Evolutionary conservation across 2,797 vertebrate species (phyloP).

Genomic region (Acanthurus tractus): DNA sequence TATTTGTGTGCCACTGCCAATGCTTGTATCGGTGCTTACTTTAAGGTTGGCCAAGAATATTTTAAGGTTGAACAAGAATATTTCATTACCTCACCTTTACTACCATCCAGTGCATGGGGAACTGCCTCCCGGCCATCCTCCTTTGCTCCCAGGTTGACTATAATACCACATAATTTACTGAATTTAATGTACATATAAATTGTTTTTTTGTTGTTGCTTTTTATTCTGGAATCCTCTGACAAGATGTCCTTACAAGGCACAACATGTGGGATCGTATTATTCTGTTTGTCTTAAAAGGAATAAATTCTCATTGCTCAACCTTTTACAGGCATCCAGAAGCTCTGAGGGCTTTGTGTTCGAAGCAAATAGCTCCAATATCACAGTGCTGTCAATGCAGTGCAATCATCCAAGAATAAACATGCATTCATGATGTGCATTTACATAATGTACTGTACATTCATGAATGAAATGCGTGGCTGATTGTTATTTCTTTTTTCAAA

Average conservation of each 20-base stretch:
- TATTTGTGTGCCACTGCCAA: constrained; percentile 53
- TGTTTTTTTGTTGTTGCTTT: constrained; percentile 63
- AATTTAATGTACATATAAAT: constrained; percentile 67
- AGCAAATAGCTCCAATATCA: constrained; percentile 50
- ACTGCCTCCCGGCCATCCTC: constrained; percentile 21
- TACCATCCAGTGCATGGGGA: constrained; percentile 38
- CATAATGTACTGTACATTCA: constrained; percentile 66
- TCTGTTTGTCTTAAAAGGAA: constrained; percentile 72
- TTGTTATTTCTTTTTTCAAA: constrained; percentile 35
- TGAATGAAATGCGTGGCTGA: constrained; percentile 64
- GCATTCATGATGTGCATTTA: constrained; percentile 54
- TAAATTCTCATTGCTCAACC: constrained; percentile 61
- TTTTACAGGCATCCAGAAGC: constrained; percentile 48
- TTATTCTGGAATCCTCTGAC: constrained; percentile 44
- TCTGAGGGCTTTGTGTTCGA: constrained; percentile 42
- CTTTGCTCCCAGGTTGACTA: constrained; percentile 42
- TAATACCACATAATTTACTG: constrained; percentile 58
- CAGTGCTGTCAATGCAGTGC: constrained; percentile 36
- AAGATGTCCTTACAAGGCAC: constrained; percentile 53
- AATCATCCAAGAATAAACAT: constrained; percentile 67
- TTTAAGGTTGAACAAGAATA: constrained; percentile 58
- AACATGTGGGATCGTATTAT: constrained; percentile 69
- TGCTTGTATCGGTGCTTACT: constrained; percentile 52
- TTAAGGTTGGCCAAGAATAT: constrained; percentile 53
- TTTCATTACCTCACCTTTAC: constrained; percentile 59